Evolutionary conservation across 1,140 invertebrate species (phyloP).

Genomic region (Pogonus chalceus): DNA sequence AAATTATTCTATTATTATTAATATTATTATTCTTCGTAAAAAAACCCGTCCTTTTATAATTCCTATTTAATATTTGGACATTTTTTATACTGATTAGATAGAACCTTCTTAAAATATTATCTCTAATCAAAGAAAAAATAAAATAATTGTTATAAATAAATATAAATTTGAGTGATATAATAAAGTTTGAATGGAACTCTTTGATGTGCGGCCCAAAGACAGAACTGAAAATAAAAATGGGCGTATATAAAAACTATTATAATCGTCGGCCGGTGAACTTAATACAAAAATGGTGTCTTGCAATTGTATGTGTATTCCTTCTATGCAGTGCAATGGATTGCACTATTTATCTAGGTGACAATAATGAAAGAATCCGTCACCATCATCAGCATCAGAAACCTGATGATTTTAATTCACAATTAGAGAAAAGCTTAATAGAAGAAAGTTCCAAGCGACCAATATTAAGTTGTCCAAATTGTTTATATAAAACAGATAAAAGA

Average conservation of each 20-base stretch:
- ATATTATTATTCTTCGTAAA: too few species aligned
- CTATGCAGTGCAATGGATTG: conserved; percentile 22
- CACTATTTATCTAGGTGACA: conserved; percentile 11
- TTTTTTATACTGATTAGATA: too few species aligned
- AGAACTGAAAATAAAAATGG: conserved; percentile 21
- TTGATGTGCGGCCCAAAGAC: too few species aligned
- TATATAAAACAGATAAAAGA: conserved; percentile 23
- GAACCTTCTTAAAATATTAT: too few species aligned
- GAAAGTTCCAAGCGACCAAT: conserved; percentile 18
- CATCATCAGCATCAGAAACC: conserved; percentile 19
- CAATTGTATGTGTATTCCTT: conserved; percentile 22
- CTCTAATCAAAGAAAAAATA: too few species aligned
- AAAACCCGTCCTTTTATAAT: too few species aligned
- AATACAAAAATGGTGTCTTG: conserved; percentile 17
- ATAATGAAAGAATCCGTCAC: conserved; percentile 21
- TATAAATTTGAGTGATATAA: too few species aligned
- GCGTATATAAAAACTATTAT: conserved; percentile 23
- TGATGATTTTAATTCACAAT: conserved; percentile 20
- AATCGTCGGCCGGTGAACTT: conserved; percentile 13
- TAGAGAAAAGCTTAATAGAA: conserved; percentile 17
- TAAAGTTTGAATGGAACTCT: too few species aligned
- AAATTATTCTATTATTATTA: too few species aligned
- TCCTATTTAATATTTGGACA: too few species aligned
- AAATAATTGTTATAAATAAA: too few species aligned
- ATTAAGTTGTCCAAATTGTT: conserved; percentile 29